phyloP scores from a whole-genome alignment of 37 sponge, comb jelly and placozoan species.

The Spongia lamella region DNA sequence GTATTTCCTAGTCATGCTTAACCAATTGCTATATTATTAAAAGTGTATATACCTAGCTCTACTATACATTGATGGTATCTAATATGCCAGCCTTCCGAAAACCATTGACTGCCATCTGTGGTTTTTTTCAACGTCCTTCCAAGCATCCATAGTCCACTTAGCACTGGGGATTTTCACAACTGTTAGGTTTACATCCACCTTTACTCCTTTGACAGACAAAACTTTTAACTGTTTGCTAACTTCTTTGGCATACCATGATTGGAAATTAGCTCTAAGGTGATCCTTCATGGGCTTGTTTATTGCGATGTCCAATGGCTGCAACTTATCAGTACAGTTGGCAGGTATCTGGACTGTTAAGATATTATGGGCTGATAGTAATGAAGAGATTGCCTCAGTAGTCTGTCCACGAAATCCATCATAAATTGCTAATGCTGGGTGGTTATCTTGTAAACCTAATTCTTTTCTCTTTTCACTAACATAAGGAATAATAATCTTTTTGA shows the following conservation, averaged over 20 bases:
- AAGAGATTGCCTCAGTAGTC: conserved; percentile 9
- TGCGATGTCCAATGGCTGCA: conserved; percentile 32
- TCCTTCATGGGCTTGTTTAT: conserved; percentile 49
- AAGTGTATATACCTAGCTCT: too few relatives aligned
- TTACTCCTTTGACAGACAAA: neutral
- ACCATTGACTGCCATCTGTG: conserved; percentile 33
- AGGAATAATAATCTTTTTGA: conserved; percentile 47
- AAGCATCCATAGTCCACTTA: neutral
- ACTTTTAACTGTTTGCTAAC: conserved; percentile 26
- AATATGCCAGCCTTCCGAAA: conserved; percentile 33
- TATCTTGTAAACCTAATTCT: conserved; percentile 6
- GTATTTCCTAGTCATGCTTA: too few relatives aligned
- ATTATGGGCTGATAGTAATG: conserved; percentile 24
- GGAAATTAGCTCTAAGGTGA: conserved; percentile 25
- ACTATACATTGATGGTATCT: too few relatives aligned
- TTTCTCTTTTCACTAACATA: conserved; percentile 16
- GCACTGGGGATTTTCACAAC: conserved; percentile 3
- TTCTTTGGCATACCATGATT: conserved; percentile 41
- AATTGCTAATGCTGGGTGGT: conserved; percentile 34
- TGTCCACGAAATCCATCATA: conserved; percentile 54
- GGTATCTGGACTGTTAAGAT: conserved; percentile 32
- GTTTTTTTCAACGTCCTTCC: too few relatives aligned
- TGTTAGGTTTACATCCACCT: neutral
- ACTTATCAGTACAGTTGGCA: conserved; percentile 37
- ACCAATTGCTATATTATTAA: too few relatives aligned